Conservation (phyloP, 2,113 vertebrate species). For the Siniperca knerii region DNA sequence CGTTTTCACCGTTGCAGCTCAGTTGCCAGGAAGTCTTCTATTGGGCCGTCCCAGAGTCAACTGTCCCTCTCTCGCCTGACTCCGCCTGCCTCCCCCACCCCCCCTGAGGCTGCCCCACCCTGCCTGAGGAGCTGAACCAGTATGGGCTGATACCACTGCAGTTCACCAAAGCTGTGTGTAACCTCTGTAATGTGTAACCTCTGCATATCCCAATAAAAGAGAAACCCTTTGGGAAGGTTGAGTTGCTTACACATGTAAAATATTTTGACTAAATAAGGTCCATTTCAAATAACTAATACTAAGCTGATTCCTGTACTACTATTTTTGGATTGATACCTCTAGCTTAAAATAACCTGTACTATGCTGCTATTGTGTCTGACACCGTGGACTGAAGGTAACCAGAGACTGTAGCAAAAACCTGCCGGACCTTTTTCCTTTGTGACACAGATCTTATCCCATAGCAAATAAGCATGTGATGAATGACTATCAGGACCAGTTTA, state of each 20-base stretch:
- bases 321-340: slow-evolving; percentile 7
- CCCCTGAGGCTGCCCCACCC: slow-evolving; percentile 68
- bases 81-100: slow-evolving; percentile 67
- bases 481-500: slow-evolving; percentile 7
- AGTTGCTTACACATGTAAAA: background rate
- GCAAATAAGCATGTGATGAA: slow-evolving; percentile 4
- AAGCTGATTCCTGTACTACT: background rate
- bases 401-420: background rate
- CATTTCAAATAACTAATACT: background rate
- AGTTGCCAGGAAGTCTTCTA: slow-evolving; percentile 58
- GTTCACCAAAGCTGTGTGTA: slow-evolving; percentile 11
- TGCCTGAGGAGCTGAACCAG: slow-evolving; percentile 58
- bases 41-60: slow-evolving; percentile 59
- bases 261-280: background rate
- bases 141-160: background rate
- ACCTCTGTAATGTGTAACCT: background rate
- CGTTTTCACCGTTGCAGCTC: slow-evolving; percentile 19
- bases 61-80: slow-evolving; percentile 65
- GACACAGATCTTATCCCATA: background rate
- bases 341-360: background rate
- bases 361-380: slow-evolving; percentile 4
- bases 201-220: background rate
- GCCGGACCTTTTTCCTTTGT: slow-evolving; percentile 11
- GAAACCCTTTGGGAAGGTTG: background rate
- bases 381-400: background rate